Conservation (phyloP, 23 tunicate genomes). For the Ascidia mentula region DNA sequence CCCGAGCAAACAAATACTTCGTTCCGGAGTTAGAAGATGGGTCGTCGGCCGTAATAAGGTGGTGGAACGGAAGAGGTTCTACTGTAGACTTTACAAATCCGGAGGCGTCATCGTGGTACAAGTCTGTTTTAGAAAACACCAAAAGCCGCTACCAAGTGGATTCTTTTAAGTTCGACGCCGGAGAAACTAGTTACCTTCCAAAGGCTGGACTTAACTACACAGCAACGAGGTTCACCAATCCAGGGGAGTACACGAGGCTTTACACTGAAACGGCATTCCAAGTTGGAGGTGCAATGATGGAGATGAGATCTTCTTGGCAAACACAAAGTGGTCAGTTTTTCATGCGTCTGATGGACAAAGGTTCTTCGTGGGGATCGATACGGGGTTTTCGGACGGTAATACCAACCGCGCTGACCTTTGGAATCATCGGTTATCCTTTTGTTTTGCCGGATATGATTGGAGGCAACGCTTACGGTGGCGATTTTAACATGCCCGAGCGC, state of each 20-base stretch:
- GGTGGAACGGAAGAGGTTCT: slow-evolving; percentile 93
- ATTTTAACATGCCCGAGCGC: slow-evolving; percentile 31
- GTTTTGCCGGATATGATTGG: slow-evolving; percentile 95
- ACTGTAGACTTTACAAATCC: slow-evolving; percentile 57
- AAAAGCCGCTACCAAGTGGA: slow-evolving; percentile 36
- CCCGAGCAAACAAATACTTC: slow-evolving; percentile 25
- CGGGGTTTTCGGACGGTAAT: slow-evolving; percentile 73
- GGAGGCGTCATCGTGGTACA: slow-evolving; percentile 47
- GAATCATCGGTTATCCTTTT: slow-evolving; percentile 72
- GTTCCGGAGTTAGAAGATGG: slow-evolving; percentile 21
- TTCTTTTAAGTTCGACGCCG: slow-evolving; percentile 84
- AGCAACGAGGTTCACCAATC: slow-evolving; percentile 15
- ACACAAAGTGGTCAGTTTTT: slow-evolving; percentile 39
- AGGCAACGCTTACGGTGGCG: slow-evolving; percentile 68
- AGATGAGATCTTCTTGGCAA: slow-evolving; percentile 87
- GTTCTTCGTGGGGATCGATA: slow-evolving; percentile 48
- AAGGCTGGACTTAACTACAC: slow-evolving; percentile 29
- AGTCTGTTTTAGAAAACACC: slow-evolving; percentile 15
- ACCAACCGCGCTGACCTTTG: slow-evolving; percentile 70
- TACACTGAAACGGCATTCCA: slow-evolving; percentile 47
- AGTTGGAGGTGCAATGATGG: slow-evolving; percentile 49
- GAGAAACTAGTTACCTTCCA: slow-evolving; percentile 61
- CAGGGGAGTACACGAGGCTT: slow-evolving; percentile 45
- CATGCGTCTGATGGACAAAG: slow-evolving; percentile 85
- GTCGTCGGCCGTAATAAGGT: slow-evolving; percentile 40